Evolutionary conservation across 2,888 invertebrate genomes (phyloP), one percentile per base, ranked within the genome.

Genomic region (Drosophila buzzatii): DNA sequence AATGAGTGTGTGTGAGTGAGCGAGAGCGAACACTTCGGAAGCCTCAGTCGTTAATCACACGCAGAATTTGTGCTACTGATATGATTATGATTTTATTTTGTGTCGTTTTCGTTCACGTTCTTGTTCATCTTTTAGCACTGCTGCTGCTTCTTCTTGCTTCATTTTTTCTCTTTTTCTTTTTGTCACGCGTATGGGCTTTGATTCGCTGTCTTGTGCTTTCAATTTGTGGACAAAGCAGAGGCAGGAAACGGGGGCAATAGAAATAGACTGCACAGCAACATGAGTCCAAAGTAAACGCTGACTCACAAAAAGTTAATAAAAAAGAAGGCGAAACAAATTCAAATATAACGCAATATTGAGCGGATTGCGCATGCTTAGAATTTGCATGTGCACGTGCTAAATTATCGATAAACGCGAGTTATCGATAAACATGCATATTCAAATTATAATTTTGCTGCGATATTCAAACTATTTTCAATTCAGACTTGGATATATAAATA

Each of bases 101-200:
- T 67, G 49, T 42, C 49, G 31, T 51, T 56, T 55, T 71, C 55
- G 49, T 47, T 47, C 20, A 35, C 41, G 14, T 76, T 63, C 41
- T 47, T 53, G 51, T 55, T 57, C 39, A 73, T 76, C 58, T 74
- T 73, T 78, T 56, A 49, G 56, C 49, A 49, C 51, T 49, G 27
- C 41, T 74, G 61, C 61, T 49, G 49, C 49, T 47, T 4, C 42
- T 44, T 66, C 51, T 62, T 61, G 49, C 67, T 63, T 33, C 52
- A 47, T 18, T 18, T 65, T 51, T 37, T 23, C 23, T 23, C 23
- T 23, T 23, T 20, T 20, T 20, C 2, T 20, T 57, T 51, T 41
- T 72, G 87, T 84, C 85, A 87, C 87, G 84, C 82, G 85, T 84
- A 75, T 84, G 69, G 76, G 78, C 73, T 84, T 77, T 83, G 76